phyloP scores from a whole-genome alignment of 2,888 invertebrate genomes.

The Drosophila pseudotalamancana region DNA sequence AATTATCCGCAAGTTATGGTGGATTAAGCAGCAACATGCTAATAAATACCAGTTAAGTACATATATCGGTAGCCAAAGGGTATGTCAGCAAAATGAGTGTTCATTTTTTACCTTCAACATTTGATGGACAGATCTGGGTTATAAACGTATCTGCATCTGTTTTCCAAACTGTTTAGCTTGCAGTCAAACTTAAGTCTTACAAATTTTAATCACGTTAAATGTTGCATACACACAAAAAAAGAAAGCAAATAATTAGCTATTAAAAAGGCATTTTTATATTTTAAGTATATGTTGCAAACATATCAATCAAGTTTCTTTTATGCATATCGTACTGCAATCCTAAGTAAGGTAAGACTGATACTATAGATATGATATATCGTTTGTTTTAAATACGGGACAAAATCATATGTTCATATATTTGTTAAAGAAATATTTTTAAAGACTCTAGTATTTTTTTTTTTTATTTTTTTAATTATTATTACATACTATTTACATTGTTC shows the following conservation, averaged over 20 bases:
- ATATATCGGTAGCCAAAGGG: conserved; percentile 45
- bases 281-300: too few relatives aligned
- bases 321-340: too few relatives aligned
- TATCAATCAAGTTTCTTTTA: too few relatives aligned
- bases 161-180: conserved; percentile 1
- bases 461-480: too few relatives aligned
- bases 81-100: conserved; percentile 37
- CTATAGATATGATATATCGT: too few relatives aligned
- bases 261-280: neutral
- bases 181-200: conserved; percentile 8
- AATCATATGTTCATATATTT: too few relatives aligned
- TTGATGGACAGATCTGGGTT: conserved; percentile 68
- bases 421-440: too few relatives aligned
- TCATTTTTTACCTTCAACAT: conserved; percentile 11
- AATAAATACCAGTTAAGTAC: conserved; percentile 10
- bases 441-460: too few relatives aligned
- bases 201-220: conserved; percentile 10
- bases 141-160: conserved; percentile 27
- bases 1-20: conserved; percentile 48
- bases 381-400: too few relatives aligned
- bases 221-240: neutral
- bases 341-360: too few relatives aligned
- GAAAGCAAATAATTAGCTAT: neutral
- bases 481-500: too few relatives aligned
- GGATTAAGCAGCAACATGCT: conserved; percentile 33